Conservation (phyloP, 1,140 invertebrate genomes). For the Drosophila kepulauana region DNA sequence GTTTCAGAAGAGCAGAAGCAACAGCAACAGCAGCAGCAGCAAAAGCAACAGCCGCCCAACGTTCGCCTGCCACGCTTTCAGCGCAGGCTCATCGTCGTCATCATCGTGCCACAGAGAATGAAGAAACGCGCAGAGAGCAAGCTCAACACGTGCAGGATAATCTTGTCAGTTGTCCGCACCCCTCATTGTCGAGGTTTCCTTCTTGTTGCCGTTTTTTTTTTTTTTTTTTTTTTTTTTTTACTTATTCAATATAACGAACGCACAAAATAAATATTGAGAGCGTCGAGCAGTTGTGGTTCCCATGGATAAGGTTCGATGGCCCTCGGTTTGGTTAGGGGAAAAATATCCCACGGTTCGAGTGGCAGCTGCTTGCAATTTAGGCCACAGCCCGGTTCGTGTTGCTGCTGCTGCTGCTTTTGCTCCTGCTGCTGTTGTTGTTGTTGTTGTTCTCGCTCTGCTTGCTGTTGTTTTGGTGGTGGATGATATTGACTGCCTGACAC, state of each 20-base stretch:
- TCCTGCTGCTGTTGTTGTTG: slow-evolving; percentile 17
- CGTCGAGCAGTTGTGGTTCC: slow-evolving; percentile 84
- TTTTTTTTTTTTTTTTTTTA: slow-evolving; percentile 37
- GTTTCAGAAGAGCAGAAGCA: slow-evolving; percentile 21
- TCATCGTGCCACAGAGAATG: slow-evolving; percentile 8
- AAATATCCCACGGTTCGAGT: slow-evolving; percentile 84
- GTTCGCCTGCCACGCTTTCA: slow-evolving; percentile 75
- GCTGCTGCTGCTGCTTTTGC: slow-evolving; percentile 28
- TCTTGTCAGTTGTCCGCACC: slow-evolving; percentile 54
- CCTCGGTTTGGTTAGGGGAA: slow-evolving; percentile 66
- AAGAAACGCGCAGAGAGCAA: slow-evolving; percentile 50
- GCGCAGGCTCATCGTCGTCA: slow-evolving; percentile 47
- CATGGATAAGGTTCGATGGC: slow-evolving; percentile 81
- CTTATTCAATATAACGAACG: slow-evolving; percentile 71
- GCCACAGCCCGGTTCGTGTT: slow-evolving; percentile 72
- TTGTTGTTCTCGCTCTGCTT: slow-evolving; percentile 36
- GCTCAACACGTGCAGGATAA: slow-evolving; percentile 82
- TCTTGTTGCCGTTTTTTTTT: slow-evolving; percentile 19
- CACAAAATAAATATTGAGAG: slow-evolving; percentile 81
- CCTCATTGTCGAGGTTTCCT: slow-evolving; percentile 49
- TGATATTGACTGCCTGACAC: slow-evolving; percentile 59
- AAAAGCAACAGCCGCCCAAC: slow-evolving; percentile 48
- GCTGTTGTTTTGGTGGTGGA: slow-evolving; percentile 42
- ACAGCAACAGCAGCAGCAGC: slow-evolving; percentile 25
- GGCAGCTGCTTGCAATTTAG: slow-evolving; percentile 85